These are phyloP conservation scores for Ptychadena robeensis DNA, from an alignment of 2,797 vertebrate species.

Conservation along the genomic window DNA sequence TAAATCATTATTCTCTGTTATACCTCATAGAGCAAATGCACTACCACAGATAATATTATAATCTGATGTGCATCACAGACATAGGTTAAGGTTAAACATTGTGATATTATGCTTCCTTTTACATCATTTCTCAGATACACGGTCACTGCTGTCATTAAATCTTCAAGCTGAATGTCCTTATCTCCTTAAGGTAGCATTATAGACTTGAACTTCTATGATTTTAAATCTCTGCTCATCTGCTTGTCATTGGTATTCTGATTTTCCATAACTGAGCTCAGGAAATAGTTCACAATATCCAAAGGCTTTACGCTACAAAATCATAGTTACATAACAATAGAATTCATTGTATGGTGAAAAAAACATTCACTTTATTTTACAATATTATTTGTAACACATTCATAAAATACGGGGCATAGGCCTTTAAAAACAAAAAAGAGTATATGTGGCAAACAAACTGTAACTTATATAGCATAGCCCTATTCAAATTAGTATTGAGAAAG, in stretches of 20 bases:
- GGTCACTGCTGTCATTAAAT: slow-evolving; percentile 18
- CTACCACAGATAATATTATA: slow-evolving; percentile 14
- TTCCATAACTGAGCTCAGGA: slow-evolving; percentile 7
- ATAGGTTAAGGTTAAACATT: slow-evolving; percentile 32
- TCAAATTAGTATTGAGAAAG: too few relatives aligned
- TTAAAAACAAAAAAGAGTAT: too few relatives aligned
- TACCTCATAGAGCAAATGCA: neutral
- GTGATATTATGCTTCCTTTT: slow-evolving; percentile 10
- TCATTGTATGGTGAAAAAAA: neutral
- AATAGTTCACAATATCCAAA: slow-evolving; percentile 1
- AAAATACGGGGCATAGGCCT: too few relatives aligned
- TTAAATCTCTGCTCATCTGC: slow-evolving; percentile 33
- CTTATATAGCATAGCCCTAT: too few relatives aligned
- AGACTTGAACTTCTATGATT: slow-evolving; percentile 37
- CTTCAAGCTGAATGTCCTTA: slow-evolving; percentile 29
- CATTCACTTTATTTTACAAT: neutral
- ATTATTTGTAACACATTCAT: too few relatives aligned
- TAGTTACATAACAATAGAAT: neutral
- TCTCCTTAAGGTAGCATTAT: slow-evolving; percentile 43
- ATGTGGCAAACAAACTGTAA: too few relatives aligned
- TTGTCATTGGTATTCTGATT: slow-evolving; percentile 27
- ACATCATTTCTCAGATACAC: slow-evolving; percentile 28
- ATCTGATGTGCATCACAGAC: slow-evolving; percentile 12
- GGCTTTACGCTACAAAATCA: neutral
- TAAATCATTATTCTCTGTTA: neutral